Base-by-base conservation (phyloP, 2,113 vertebrate species). In the Leptobrachium leishanense region DNA sequence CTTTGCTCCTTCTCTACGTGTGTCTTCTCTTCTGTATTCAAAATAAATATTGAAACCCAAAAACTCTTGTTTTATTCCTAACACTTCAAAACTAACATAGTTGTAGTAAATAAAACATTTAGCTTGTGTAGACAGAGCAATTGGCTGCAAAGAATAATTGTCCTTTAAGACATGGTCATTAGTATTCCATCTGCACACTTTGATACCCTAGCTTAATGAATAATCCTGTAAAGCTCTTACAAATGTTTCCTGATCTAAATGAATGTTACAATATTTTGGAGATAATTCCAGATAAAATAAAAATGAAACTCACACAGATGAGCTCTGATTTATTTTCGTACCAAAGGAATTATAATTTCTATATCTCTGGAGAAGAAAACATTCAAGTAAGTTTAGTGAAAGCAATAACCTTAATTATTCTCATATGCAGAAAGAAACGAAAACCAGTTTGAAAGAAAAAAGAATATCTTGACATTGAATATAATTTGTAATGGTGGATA, bases 271-370 rank as follows among this genome's bases (percentile, higher is more conserved):
- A 69, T 43, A 77, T 68, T 69, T 31, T 77, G 40, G 66, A 59
- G 66, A 39, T 69, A 77, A 77, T 59, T 63, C 15, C 57, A 70
- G 54, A 77, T 46, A 59, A 70, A 69, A 77, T n/a, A 46, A 77
- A 77, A 76, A 42, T 76, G 43, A 68, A 43, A 68, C 41, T 68
- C 57, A 59, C 66, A 10, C 67, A 77, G 53, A 70, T 77, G 42
- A 77, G 41, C 41, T 50, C 43, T 43, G 54, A 20, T 43, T 70
- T 20, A 20, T 62, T 68, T 77, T 77, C 42, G 54, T 69, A 54
- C 67, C 75, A 77, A 77, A 77, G 13, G 67, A 77, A 70, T 70
- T 77, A 10, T 5, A 31, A 63, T 70, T 59, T 70, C 55, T 20
- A 5, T 70, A 15, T 5, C 57, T 20, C 75, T 59, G 53, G 66